A percentile compares a stretch with the other conserved stretches of the same genome.
These are phyloP conservation scores for Nansenia antarctica DNA, from an alignment of 2,113 vertebrate genomes.

Conservation along the genomic window DNA sequence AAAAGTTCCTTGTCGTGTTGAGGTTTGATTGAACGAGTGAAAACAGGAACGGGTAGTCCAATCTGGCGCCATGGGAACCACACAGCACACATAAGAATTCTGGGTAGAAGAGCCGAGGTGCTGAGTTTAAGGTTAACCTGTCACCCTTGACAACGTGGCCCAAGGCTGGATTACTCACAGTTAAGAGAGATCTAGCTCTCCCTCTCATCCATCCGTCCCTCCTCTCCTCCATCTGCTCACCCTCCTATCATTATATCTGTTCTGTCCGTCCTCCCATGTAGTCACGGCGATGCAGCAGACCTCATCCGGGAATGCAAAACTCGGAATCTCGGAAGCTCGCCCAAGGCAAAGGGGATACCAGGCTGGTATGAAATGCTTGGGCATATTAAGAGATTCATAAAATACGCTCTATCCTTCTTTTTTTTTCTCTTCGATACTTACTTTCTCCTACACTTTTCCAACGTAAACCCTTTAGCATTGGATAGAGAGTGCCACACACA, in stretches of 20 bases:
- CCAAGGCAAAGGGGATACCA: constrained; percentile 58
- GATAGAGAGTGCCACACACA: constrained; percentile 1
- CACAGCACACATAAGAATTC: neutral
- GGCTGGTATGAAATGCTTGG: constrained; percentile 56
- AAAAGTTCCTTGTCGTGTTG: constrained; percentile 3
- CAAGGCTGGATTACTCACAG: constrained; percentile 40
- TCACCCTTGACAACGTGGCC: constrained; percentile 48
- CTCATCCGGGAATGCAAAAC: constrained; percentile 57
- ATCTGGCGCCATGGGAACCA: constrained; percentile 15
- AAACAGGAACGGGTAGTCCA: constrained; percentile 16
- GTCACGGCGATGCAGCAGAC: constrained; percentile 62
- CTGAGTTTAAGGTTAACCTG: constrained; percentile 39
- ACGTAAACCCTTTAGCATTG: constrained; percentile 15
- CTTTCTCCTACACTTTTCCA: constrained; percentile 28
- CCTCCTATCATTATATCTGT: constrained; percentile 40
- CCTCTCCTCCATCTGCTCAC: constrained; percentile 34
- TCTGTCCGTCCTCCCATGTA: constrained; percentile 58
- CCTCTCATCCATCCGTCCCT: constrained; percentile 38
- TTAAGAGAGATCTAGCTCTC: constrained; percentile 31
- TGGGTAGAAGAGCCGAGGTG: constrained; percentile 29
- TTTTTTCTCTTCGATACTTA: constrained; percentile 17
- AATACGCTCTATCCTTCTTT: too few species aligned
- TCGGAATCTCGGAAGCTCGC: constrained; percentile 53
- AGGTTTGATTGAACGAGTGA: constrained; percentile 27
- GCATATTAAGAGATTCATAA: constrained; percentile 50